Evolutionary conservation across 2,113 vertebrate species (phyloP).

Genomic region (Rhea pennata): DNA sequence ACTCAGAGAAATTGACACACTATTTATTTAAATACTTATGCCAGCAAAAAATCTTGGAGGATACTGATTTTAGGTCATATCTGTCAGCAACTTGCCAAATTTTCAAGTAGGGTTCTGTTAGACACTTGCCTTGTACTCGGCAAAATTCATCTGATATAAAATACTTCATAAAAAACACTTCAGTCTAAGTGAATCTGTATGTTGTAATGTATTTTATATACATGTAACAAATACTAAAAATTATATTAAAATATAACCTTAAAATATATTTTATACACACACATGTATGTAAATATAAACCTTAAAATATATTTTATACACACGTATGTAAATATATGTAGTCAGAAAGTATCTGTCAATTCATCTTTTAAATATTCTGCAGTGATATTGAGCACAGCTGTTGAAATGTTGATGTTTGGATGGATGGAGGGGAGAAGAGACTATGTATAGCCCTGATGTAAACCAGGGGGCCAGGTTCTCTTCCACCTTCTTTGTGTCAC

Average conservation of each 20-base stretch:
- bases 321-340: accelerated
- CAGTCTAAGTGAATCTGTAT: neutral
- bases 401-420: neutral
- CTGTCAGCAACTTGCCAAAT: neutral
- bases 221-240: neutral
- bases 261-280: neutral
- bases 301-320: neutral
- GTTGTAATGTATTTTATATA: neutral
- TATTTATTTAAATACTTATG: neutral
- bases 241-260: neutral
- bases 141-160: neutral
- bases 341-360: neutral
- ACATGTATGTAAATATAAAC: accelerated
- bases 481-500: neutral
- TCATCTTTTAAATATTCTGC: neutral
- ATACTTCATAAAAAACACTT: neutral
- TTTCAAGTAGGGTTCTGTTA: neutral
- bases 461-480: neutral
- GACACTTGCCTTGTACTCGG: neutral
- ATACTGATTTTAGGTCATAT: neutral
- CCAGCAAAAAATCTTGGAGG: neutral
- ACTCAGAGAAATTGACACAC: neutral
- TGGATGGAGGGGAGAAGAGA: neutral
- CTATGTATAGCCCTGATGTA: neutral
- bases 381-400: neutral